Evolutionary conservation across 2,888 invertebrate species (phyloP), one percentile per base, ranked within the genome.

Genomic region (Pterobdella sp.): DNA sequence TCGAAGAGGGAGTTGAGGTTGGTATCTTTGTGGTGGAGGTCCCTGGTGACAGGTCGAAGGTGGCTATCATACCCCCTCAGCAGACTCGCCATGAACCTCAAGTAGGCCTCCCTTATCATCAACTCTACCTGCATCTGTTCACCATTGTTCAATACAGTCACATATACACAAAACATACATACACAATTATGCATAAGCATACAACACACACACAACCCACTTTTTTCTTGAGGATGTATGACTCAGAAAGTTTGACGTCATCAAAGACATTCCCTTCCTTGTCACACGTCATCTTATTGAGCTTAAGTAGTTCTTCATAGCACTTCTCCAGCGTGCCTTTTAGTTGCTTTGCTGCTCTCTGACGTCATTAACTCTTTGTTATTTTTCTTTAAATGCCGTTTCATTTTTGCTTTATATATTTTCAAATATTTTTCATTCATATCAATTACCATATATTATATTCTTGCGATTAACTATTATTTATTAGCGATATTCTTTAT

Each of bases 1-100:
- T 98, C 94, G 84, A 98, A 98, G 77, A 98, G 86, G 18, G 94
- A 93, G 79, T 91, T 90, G 0, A 94, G 93, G 85, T 97, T 97
- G 0, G 96, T 97, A 0, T 95, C 92, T 0, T 93, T 92, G 32
- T 92, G 89, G 0, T 92, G 92, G 0, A 96, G 96, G 3, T 83
- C 82, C 83, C 91, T 91, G 0, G 92, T 94, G 74, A 97, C 94
- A 1, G 96, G 96, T 79, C 93, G 88, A 75, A 97, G 87, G 83
- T 88, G 93, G 73, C 89, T 87, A 72, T 92, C 88, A 84, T 96
- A 97, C 0, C 94, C 95, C 81, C 91, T 92, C 76, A 97, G 84
- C 74, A 94, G 90, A 65, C 90, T 88, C 18, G 93, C 93, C 91
- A 94, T 97, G 82, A 95, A 98, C 72, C 93, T 89, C 36, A 98